A percentile compares a stretch with the other conserved stretches of the same genome.
phyloP scores from a whole-genome alignment of 2,797 vertebrate species.

The Chaetodon trifasciatus region DNA sequence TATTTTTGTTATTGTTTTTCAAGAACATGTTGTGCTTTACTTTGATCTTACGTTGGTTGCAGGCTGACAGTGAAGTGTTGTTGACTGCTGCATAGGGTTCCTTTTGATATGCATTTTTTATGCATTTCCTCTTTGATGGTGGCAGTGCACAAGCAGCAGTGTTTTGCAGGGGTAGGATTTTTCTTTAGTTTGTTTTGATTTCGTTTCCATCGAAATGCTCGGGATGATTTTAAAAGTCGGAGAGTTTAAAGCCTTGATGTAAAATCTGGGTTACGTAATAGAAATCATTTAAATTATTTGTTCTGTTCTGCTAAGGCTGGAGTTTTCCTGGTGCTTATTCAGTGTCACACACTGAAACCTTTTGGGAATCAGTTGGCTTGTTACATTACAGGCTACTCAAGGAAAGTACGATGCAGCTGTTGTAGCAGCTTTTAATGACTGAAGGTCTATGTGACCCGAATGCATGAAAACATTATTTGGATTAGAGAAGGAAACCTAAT shows the following conservation, averaged over 20 bases:
- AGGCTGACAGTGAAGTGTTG: slow-evolving; percentile 22
- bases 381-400: too few relatives aligned
- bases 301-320: not conserved
- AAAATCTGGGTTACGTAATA: not conserved
- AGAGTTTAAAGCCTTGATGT: not conserved
- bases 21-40: slow-evolving; percentile 18
- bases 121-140: slow-evolving; percentile 31
- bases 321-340: not conserved
- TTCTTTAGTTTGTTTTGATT: slow-evolving; percentile 1
- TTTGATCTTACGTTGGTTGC: slow-evolving; percentile 27
- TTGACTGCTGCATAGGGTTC: slow-evolving; percentile 17
- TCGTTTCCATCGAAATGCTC: not conserved
- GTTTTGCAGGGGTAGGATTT: slow-evolving; percentile 18
- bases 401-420: not conserved
- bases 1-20: too few relatives aligned
- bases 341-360: not conserved
- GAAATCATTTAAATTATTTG: not conserved
- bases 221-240: not conserved
- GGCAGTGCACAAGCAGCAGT: slow-evolving; percentile 23
- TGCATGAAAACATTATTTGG: not conserved
- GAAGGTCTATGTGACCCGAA: not conserved
- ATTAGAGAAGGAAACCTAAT: not conserved
- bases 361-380: not conserved
- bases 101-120: slow-evolving; percentile 46
- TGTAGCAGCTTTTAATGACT: not conserved